A percentile compares a stretch with the other conserved stretches of the same genome.
These are phyloP conservation scores for Xanthorhoe designata DNA, from an alignment of 2,888 invertebrate species.

Conservation along the genomic window DNA sequence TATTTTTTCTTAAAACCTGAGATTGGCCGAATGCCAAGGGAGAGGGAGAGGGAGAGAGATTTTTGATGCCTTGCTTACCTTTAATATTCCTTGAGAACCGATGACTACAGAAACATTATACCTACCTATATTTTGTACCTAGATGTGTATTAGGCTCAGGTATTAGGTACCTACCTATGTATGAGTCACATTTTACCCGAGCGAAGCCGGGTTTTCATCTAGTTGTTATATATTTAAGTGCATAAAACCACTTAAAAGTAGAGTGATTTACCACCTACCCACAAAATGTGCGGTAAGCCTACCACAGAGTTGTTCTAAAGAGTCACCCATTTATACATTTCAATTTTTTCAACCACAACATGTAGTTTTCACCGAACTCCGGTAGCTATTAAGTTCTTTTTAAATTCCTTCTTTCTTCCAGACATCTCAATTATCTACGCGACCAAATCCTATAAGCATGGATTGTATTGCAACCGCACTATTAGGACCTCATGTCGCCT, in stretches of 20 bases:
- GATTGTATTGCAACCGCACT: slow-evolving; percentile 69
- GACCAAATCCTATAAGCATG: slow-evolving; percentile 59
- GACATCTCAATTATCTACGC: slow-evolving; percentile 61
- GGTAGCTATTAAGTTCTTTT: slow-evolving; percentile 35
- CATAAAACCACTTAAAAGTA: not conserved
- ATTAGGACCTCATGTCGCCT: slow-evolving; percentile 73
- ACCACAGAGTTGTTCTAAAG: not conserved
- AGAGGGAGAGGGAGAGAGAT: too few species aligned
- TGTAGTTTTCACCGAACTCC: slow-evolving; percentile 29
- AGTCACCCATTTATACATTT: slow-evolving; percentile 15
- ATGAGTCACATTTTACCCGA: too few species aligned
- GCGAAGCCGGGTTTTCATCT: too few species aligned
- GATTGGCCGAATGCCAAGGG: too few species aligned
- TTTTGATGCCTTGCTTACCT: too few species aligned
- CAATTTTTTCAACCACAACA: slow-evolving; percentile 19
- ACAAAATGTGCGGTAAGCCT: not conserved
- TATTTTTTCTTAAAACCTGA: too few species aligned
- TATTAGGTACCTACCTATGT: too few species aligned
- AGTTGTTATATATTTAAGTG: too few species aligned
- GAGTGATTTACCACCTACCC: slow-evolving; percentile 1
- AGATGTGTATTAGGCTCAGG: too few species aligned
- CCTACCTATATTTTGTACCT: too few species aligned
- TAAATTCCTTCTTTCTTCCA: slow-evolving; percentile 34
- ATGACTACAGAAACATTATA: too few species aligned
- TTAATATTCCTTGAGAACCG: too few species aligned